Percentiles rank a stretch among this genome's conserved stretches.
Evolutionary conservation across 2,113 vertebrate genomes (phyloP).

Genomic region (Neotragus moschatus): DNA sequence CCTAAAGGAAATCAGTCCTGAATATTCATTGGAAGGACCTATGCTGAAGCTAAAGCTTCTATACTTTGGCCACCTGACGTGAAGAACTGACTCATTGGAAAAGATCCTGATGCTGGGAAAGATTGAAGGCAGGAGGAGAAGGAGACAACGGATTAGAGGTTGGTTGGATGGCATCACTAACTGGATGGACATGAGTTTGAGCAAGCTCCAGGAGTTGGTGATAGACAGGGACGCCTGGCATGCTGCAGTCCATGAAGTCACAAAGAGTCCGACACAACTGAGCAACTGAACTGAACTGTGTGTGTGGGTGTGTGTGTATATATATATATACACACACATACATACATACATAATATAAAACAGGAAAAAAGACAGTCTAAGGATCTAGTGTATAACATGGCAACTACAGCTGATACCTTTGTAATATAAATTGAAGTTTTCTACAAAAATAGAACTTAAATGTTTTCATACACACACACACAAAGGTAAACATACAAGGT

Average conservation of each 20-base stretch:
- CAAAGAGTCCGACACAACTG: background rate
- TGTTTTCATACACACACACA: background rate
- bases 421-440: background rate
- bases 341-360: background rate
- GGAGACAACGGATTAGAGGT: background rate
- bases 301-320: rapidly evolving
- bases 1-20: background rate
- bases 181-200: background rate
- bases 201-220: background rate
- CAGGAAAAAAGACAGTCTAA: background rate
- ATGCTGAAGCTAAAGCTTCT: background rate
- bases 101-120: background rate
- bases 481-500: background rate
- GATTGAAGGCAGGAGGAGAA: background rate
- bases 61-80: background rate
- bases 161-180: background rate
- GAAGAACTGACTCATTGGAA: background rate
- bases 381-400: background rate
- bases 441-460: background rate
- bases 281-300: background rate
- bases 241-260: background rate
- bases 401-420: background rate
- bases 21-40: background rate
- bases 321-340: too few relatives aligned
- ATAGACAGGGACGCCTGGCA: background rate